Percentiles rank a stretch among this genome's conserved stretches.
Conservation (phyloP, 2,113 vertebrate genomes). For the Gymnorhina tibicen region DNA sequence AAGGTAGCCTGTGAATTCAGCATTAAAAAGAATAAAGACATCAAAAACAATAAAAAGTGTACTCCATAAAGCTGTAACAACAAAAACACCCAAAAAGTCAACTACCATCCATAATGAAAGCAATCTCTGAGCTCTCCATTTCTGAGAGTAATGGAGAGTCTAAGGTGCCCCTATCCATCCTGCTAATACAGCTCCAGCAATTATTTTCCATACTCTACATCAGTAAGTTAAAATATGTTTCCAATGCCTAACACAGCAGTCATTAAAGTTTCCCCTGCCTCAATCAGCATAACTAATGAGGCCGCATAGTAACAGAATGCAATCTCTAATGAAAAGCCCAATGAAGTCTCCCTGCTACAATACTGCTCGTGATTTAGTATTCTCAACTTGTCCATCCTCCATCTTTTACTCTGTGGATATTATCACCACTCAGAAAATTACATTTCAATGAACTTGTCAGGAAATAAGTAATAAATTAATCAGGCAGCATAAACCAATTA, state of each 20-base stretch:
- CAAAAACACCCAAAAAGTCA: conserved; percentile 10
- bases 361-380: neutral
- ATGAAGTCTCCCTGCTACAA: neutral
- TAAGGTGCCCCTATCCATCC: conserved; percentile 19
- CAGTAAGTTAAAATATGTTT: conserved; percentile 41
- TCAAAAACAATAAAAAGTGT: conserved; percentile 18
- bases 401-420: conserved; percentile 48
- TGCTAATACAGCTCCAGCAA: conserved; percentile 16
- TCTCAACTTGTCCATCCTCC: conserved; percentile 46
- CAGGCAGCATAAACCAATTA: conserved; percentile 57
- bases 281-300: conserved; percentile 50
- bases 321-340: conserved; percentile 44
- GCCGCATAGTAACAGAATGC: conserved; percentile 25
- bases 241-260: neutral
- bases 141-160: neutral
- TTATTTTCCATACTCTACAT: conserved; percentile 23
- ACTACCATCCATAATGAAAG: neutral
- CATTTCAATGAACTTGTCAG: conserved; percentile 67
- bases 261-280: conserved; percentile 42
- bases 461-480: conserved; percentile 65
- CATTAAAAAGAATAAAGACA: conserved; percentile 44
- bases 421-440: conserved; percentile 65
- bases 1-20: conserved; percentile 42
- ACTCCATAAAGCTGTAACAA: conserved; percentile 44
- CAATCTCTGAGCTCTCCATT: neutral